phyloP scores from a whole-genome alignment of 2,888 invertebrate species.

The Meteorus cinctellus region DNA sequence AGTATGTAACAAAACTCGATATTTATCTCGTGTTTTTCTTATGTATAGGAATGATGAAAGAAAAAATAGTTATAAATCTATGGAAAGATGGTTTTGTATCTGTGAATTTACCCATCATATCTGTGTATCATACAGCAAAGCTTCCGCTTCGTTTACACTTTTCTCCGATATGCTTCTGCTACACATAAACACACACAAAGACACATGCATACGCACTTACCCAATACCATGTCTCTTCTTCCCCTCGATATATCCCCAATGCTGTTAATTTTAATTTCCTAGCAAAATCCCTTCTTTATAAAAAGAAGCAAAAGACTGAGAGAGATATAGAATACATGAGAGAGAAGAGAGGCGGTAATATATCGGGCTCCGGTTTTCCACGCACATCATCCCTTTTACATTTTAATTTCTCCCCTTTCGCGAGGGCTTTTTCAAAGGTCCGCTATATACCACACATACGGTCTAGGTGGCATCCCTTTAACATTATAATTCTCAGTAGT shows the following conservation, averaged over 20 bases:
- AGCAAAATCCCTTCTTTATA: slow-evolving; percentile 66
- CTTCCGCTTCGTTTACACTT: slow-evolving; percentile 45
- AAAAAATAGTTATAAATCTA: neutral
- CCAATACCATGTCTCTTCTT: slow-evolving; percentile 49
- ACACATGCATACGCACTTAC: neutral
- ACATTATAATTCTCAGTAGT: slow-evolving; percentile 69
- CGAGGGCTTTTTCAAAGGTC: slow-evolving; percentile 66
- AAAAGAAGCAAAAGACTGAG: slow-evolving; percentile 50
- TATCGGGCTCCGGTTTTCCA: slow-evolving; percentile 65
- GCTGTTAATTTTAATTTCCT: slow-evolving; percentile 70
- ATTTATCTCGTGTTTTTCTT: neutral
- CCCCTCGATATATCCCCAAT: slow-evolving; percentile 50
- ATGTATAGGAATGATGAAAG: neutral
- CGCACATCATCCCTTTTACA: slow-evolving; percentile 72
- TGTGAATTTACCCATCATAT: neutral
- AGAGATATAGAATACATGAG: slow-evolving; percentile 40
- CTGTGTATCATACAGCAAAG: neutral
- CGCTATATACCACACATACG: slow-evolving; percentile 42
- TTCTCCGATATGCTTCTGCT: slow-evolving; percentile 13
- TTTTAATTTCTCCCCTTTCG: slow-evolving; percentile 72
- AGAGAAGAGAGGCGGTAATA: slow-evolving; percentile 32
- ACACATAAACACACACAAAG: neutral
- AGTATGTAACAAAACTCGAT: neutral
- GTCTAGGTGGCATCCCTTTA: slow-evolving; percentile 70
- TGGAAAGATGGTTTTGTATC: neutral